phyloP scores from a whole-genome alignment of 2,113 vertebrate species.

The Syngnathus scovelli region DNA sequence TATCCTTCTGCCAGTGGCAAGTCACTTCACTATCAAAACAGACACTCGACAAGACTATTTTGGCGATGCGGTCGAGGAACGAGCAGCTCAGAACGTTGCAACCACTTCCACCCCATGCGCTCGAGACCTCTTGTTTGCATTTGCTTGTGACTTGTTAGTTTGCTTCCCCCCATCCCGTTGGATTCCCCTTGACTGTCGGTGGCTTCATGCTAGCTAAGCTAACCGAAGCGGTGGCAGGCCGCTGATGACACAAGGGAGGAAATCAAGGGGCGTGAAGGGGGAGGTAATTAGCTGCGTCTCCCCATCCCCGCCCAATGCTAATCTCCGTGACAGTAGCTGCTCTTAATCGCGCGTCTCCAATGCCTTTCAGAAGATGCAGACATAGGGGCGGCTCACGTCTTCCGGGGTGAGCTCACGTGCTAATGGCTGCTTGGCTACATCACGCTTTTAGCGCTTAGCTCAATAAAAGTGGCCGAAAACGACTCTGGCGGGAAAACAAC shows the following conservation, averaged over 20 bases:
- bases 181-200: neutral
- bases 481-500: too few relatives aligned
- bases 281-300: conserved; percentile 52
- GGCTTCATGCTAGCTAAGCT: neutral
- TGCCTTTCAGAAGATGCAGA: conserved; percentile 7
- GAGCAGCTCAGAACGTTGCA: too few relatives aligned
- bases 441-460: neutral
- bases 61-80: too few relatives aligned
- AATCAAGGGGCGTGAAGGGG: conserved; percentile 49
- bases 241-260: conserved; percentile 43
- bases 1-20: neutral
- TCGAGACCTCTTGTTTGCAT: neutral
- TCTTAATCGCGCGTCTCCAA: conserved; percentile 58
- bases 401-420: neutral
- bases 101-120: too few relatives aligned
- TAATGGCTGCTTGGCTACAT: too few relatives aligned
- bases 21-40: too few relatives aligned
- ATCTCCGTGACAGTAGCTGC: conserved; percentile 53
- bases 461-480: neutral
- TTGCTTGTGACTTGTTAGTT: neutral
- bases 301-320: conserved; percentile 28
- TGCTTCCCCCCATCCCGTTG: neutral
- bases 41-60: too few relatives aligned
- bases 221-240: conserved; percentile 32
- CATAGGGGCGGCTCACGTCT: neutral